Evolutionary conservation across 64 coral and sea anemone species (phyloP).

Genomic region (Pocillopora verrucosa): DNA sequence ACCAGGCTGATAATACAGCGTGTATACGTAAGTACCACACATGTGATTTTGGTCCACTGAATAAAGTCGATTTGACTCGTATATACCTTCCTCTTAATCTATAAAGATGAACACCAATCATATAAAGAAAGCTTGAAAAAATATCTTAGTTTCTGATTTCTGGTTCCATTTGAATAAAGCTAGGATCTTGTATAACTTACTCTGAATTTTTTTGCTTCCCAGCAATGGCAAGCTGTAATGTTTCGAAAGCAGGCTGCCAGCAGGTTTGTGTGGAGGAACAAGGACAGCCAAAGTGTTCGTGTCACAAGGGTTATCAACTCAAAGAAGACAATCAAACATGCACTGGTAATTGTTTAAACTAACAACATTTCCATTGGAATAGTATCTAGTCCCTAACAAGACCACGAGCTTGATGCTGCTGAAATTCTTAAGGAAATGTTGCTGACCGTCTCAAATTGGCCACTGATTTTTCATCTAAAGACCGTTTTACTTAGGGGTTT

Average conservation of each 20-base stretch:
- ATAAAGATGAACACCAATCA: no score
- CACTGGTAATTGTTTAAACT: background rate
- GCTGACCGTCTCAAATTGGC: no score
- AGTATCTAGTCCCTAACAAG: no score
- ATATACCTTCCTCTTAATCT: no score
- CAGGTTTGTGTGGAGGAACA: slow-evolving; percentile 34
- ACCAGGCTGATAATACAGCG: slow-evolving; percentile 10
- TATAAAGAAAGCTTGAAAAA: no score
- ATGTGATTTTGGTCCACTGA: background rate
- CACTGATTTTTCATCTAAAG: no score
- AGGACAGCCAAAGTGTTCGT: slow-evolving; percentile 39
- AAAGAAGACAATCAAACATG: slow-evolving; percentile 9
- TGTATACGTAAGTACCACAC: slow-evolving; percentile 45
- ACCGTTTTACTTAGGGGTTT: no score
- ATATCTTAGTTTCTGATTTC: no score
- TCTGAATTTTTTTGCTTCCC: background rate
- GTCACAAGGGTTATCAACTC: slow-evolving; percentile 44
- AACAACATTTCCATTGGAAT: no score
- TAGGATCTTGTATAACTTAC: background rate
- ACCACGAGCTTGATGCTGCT: no score
- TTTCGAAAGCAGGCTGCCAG: slow-evolving; percentile 21
- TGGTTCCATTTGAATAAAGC: no score
- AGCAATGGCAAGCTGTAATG: slow-evolving; percentile 26
- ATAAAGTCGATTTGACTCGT: background rate
- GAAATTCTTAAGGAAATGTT: no score